Base-by-base conservation (phyloP, 2,888 invertebrate species). In the Microplitis deprimator region DNA sequence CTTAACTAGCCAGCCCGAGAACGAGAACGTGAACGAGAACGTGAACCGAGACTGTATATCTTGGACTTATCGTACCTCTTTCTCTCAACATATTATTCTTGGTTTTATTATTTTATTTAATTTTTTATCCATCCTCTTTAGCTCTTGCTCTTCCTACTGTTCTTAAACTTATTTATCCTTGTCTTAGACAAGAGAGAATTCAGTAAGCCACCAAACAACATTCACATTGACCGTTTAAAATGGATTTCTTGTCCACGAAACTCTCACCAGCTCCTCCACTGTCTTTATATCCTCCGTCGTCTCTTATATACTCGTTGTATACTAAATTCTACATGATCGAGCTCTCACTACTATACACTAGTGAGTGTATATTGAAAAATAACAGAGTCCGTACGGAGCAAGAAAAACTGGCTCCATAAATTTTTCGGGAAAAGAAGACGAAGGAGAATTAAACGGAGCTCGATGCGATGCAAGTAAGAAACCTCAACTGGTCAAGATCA, bases 371-470 rank as follows among this genome's bases (percentile, higher is more conserved):
- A 50, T 50, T 50, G 10, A 50, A 50, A 50, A 50, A 50, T 50
- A 50, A 50, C 50, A 13, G 50, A 50, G 50, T 50, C 50, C 13
- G 10, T 50, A 50, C 50, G 13, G 50, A 10, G 17, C 17, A 64
- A 62, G 78, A 82, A 82, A 82, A 82, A 82, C 79, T 81, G 76
- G 82, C 76, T 79, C 80, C 78, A 82, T 81, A 82, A 82, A 82
- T 82, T 81, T 50, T 82, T 82, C 78, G 79, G 79, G 79, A 81
- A 82, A 80, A 77, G 67, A 79, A 79, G 77, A 75, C 17, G 79
- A 75, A 80, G 68, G 61, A 50, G 50, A 50, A 50, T 50, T 10
- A 50, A 50, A 50, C 50, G 50, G 50, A 50, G 10, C 50, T 69
- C 76, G 59, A 72, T 72, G 38, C 10, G 13, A 13, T 50, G 13